Percentiles rank a stretch among this genome's conserved stretches.
Conservation (phyloP, 2,113 vertebrate species). For the Planiliza haematocheilus region DNA sequence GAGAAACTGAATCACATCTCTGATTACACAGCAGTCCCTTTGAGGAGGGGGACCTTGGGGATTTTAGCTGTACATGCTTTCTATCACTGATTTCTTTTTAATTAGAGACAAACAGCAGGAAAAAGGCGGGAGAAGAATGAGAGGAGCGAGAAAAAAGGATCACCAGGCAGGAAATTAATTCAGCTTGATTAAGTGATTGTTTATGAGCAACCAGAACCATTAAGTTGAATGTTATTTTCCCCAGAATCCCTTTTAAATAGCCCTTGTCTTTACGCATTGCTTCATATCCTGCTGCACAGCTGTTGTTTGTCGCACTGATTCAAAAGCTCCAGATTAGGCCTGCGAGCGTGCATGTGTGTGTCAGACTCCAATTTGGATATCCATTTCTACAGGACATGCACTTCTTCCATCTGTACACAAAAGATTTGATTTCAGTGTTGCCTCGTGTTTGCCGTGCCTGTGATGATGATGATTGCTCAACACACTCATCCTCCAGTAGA, state of each 20-base stretch:
- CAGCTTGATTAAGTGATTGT: constrained; percentile 34
- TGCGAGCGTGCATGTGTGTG: not conserved
- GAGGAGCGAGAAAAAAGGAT: not conserved
- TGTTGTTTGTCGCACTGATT: constrained; percentile 21
- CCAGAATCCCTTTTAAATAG: constrained; percentile 20
- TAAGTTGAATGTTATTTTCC: constrained; percentile 29
- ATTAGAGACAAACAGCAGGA: constrained; percentile 31
- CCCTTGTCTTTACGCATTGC: constrained; percentile 15
- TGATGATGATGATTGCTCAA: constrained; percentile 6
- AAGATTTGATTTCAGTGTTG: constrained; percentile 13
- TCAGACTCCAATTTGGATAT: not conserved
- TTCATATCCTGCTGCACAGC: constrained; percentile 50
- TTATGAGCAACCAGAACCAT: constrained; percentile 23
- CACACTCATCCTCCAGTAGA: not conserved
- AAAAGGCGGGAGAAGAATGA: not conserved
- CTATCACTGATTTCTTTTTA: constrained; percentile 15
- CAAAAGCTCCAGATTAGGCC: constrained; percentile 14
- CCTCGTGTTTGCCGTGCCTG: constrained; percentile 10
- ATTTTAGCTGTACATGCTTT: not conserved
- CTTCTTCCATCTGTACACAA: not conserved
- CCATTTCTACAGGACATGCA: not conserved
- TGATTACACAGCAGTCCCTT: not conserved
- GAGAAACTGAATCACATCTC: not conserved
- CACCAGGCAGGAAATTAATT: constrained; percentile 38
- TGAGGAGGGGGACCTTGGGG: not conserved